phyloP scores from a whole-genome alignment of 1,140 invertebrate species.

The Diorhabda sublineata region DNA sequence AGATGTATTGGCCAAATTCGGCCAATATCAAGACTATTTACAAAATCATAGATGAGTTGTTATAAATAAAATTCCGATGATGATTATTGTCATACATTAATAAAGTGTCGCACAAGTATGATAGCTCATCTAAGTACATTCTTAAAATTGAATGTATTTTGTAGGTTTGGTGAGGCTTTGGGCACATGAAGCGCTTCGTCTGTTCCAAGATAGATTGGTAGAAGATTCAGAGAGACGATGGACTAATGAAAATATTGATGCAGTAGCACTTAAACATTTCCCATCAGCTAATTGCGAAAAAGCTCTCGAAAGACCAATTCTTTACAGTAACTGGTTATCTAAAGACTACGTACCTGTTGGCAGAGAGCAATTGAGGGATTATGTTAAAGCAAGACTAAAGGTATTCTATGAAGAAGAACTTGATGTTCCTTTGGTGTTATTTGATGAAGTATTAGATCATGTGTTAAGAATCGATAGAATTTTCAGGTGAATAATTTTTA shows the following conservation, averaged over 20 bases:
- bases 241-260: conserved; percentile 98
- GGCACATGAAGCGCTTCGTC: conserved; percentile 95
- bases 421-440: conserved; percentile 95
- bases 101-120: too few relatives aligned
- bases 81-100: too few relatives aligned
- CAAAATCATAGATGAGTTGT: too few relatives aligned
- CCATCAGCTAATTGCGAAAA: conserved; percentile 80
- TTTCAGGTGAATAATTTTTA: conserved; percentile 45
- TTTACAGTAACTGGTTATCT: conserved; percentile 98
- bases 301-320: conserved; percentile 84
- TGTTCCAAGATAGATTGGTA: conserved; percentile 96
- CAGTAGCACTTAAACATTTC: conserved; percentile 93
- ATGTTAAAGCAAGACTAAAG: conserved; percentile 94
- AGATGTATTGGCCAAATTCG: too few relatives aligned
- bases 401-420: conserved; percentile 99
- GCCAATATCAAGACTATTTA: too few relatives aligned
- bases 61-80: too few relatives aligned
- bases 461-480: conserved; percentile 97
- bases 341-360: conserved; percentile 98
- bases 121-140: too few relatives aligned
- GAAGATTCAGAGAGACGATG: conserved; percentile 91
- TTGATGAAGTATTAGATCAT: conserved; percentile 98
- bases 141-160: neutral
- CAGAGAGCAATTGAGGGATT: conserved; percentile 90
- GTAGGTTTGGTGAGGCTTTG: conserved; percentile 81